Conservation (phyloP, 2,888 invertebrate genomes). For the Shargacucullia verbasci region DNA sequence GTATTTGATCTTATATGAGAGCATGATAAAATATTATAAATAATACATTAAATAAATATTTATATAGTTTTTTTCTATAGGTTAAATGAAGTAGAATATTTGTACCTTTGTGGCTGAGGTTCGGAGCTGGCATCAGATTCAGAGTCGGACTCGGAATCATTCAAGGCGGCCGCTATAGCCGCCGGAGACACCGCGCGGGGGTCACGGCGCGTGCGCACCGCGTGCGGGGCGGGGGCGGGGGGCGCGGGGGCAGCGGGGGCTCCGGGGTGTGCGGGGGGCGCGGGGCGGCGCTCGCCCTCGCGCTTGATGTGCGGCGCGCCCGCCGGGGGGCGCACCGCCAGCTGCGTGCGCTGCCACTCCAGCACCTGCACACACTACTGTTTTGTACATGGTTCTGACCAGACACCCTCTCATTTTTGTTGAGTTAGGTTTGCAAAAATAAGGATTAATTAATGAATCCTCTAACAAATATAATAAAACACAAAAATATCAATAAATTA, state of each 20-base stretch:
- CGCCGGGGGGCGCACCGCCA: slow-evolving; percentile 70
- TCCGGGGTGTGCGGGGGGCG: too few species aligned
- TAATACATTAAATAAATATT: background rate
- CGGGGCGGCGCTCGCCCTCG: slow-evolving; percentile 64
- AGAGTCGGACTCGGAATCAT: slow-evolving; percentile 71
- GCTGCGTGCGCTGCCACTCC: slow-evolving; percentile 88
- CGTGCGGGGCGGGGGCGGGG: slow-evolving; percentile 81
- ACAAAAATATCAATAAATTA: too few species aligned
- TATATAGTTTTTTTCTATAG: too few species aligned
- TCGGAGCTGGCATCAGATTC: slow-evolving; percentile 70
- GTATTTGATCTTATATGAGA: too few species aligned
- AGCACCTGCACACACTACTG: slow-evolving; percentile 79
- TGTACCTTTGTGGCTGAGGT: slow-evolving; percentile 69
- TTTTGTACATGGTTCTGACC: too few species aligned
- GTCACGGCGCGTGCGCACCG: slow-evolving; percentile 84
- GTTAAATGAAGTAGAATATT: too few species aligned
- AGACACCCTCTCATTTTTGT: too few species aligned
- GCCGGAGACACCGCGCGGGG: slow-evolving; percentile 77
- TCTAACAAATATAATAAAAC: too few species aligned
- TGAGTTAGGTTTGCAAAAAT: too few species aligned
- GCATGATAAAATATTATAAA: too few species aligned
- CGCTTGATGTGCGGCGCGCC: slow-evolving; percentile 72
- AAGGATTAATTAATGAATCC: too few species aligned
- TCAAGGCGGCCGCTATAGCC: slow-evolving; percentile 74
- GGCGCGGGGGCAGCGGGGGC: slow-evolving; percentile 82